phyloP scores from a whole-genome alignment of 1,140 invertebrate genomes.

The Orchestia grillus region DNA sequence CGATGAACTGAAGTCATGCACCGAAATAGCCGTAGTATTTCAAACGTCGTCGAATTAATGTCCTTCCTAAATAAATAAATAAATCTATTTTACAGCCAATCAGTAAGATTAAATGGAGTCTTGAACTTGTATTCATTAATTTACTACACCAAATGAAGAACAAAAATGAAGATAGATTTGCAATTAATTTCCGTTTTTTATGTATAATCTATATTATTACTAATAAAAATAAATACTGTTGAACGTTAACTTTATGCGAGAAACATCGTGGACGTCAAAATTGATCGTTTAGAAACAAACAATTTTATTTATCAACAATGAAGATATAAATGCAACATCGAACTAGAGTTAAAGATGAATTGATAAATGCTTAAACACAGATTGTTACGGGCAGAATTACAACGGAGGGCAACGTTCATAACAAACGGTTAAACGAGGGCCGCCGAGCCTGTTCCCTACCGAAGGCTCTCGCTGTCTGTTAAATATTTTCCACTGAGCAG shows the following conservation, averaged over 20 bases:
- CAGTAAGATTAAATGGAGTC: not conserved
- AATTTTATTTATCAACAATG: not conserved
- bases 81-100: not conserved
- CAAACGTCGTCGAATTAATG: not conserved
- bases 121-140: not conserved
- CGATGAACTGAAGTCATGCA: not conserved
- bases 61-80: not conserved
- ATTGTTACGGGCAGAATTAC: not conserved
- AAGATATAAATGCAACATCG: not conserved
- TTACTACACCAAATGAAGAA: not conserved
- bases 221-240: not conserved
- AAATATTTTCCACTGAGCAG: not conserved
- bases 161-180: not conserved
- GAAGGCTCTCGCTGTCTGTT: not conserved
- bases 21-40: not conserved
- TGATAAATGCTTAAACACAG: not conserved
- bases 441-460: not conserved
- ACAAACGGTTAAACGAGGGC: not conserved
- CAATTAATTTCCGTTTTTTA: not conserved
- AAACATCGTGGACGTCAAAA: not conserved
- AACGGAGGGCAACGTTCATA: not conserved
- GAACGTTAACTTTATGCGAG: not conserved
- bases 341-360: not conserved
- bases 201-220: not conserved
- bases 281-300: not conserved